Conservation (phyloP, 2,113 vertebrate species). For the Eurypyga helias region DNA sequence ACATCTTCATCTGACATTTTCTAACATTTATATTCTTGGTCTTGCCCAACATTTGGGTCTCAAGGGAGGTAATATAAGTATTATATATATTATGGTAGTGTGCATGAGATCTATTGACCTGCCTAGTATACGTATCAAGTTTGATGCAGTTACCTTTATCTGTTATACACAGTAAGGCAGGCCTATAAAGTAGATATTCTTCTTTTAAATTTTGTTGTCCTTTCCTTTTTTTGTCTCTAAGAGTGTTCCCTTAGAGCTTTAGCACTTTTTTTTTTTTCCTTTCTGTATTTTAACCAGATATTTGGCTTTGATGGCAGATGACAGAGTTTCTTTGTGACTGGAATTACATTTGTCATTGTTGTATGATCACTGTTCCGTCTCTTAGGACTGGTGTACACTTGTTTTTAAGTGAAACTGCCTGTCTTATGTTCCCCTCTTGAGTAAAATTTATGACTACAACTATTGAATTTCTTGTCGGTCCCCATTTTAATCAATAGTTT, state of each 20-base stretch:
- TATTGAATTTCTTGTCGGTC: constrained; percentile 30
- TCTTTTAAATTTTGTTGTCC: background rate
- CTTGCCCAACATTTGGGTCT: background rate
- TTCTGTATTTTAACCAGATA: constrained; percentile 20
- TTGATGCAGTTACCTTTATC: background rate
- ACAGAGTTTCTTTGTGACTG: constrained; percentile 33
- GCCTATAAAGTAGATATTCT: background rate
- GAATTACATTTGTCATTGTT: constrained; percentile 59
- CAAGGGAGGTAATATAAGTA: background rate
- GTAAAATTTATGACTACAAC: constrained; percentile 54
- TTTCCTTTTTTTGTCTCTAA: background rate
- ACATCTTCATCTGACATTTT: background rate
- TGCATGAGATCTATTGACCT: background rate
- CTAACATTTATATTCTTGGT: background rate
- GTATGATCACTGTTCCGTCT: constrained; percentile 29
- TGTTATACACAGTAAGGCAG: background rate
- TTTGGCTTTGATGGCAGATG: constrained; percentile 38
- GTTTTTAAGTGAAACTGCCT: constrained; percentile 62
- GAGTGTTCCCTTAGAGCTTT: background rate
- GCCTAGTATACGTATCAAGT: background rate
- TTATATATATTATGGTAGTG: background rate
- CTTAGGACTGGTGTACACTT: constrained; percentile 12
- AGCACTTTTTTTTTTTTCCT: background rate
- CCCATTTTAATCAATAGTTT: constrained; percentile 57
- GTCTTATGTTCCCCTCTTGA: constrained; percentile 12